Evolutionary conservation across 2,113 vertebrate species (phyloP), one percentile per base, ranked within the genome.

Genomic region (Silurus meridionalis): DNA sequence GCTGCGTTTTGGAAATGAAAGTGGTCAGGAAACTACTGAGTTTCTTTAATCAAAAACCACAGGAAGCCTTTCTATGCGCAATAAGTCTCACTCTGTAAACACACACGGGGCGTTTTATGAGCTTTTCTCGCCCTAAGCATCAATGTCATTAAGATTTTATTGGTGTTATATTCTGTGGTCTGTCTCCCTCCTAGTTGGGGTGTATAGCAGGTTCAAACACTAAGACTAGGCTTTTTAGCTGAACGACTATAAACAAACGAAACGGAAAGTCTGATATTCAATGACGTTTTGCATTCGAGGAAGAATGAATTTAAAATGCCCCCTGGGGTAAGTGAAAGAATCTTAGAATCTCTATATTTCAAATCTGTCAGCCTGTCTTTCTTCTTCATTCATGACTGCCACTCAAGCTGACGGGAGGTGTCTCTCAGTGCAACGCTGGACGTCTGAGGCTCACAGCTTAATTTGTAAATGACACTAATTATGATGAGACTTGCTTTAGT

Each of bases 101-200:
- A 61, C 83, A 84, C 83, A 71, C 53, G 28, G 15, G 74, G n/a
- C 17, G 21, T 82, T 86, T 86, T 86, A 86, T 86, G 85, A 86
- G 80, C 80, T 82, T 82, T 64, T 82, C 80, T 86, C 19, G 69
- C 85, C 80, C 69, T 82, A 64, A 82, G 85, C 64, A 28, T 66
- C 23, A 72, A 82, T 55, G 80, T 63, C 80, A 86, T 86, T 86
- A 86, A 86, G 69, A 69, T 86, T 82, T 86, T 86, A 82, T 82
- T 75, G 80, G 80, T 5, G 58, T 82, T 82, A 64, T 77, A 86
- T 86, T 55, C 9, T 58, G 71, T 75, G 80, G 80, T 64, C 69
- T 19, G 55, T 64, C 77, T 85, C 21, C 11, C 5, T 85, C 50
- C 8, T 82, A 63, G 67, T 46, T 6, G 28, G 53, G 50, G 55